Conservation (phyloP, 2,888 invertebrate genomes). For the Podabrus alpinus region DNA sequence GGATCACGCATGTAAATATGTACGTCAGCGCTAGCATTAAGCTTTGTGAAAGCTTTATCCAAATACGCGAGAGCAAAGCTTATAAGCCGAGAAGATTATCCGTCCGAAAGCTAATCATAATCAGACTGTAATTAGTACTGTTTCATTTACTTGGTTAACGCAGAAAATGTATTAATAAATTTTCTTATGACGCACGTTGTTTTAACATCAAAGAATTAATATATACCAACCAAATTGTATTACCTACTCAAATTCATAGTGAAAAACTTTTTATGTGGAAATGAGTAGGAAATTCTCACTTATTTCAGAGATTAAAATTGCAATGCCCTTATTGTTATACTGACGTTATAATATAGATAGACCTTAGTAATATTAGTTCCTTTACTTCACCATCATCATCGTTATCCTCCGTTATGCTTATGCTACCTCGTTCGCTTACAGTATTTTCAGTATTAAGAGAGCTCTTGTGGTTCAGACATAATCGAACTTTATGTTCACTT, state of each 20-base stretch:
- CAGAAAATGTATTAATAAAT: constrained; percentile 16
- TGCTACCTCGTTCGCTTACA: constrained; percentile 23
- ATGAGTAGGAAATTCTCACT: neutral
- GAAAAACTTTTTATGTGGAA: neutral
- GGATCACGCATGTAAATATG: constrained; percentile 29
- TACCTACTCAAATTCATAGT: neutral
- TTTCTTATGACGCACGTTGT: neutral
- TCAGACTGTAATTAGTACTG: constrained; percentile 54
- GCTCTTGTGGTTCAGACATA: constrained; percentile 23
- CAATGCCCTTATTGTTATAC: neutral
- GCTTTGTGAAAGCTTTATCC: constrained; percentile 52
- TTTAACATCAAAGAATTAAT: neutral
- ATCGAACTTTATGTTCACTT: constrained; percentile 23
- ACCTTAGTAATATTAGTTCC: constrained; percentile 25
- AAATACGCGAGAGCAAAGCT: constrained; percentile 53
- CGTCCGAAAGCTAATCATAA: constrained; percentile 57
- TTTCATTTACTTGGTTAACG: constrained; percentile 34
- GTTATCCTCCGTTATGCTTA: constrained; percentile 29
- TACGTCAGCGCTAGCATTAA: constrained; percentile 42
- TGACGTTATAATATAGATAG: neutral
- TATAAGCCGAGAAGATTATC: constrained; percentile 53
- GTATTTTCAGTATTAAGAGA: constrained; percentile 24
- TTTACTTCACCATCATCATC: constrained; percentile 28
- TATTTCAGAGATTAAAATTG: neutral
- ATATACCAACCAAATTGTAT: neutral